phyloP scores from a whole-genome alignment of 2,113 vertebrate genomes.

The Catagonus wagneri region DNA sequence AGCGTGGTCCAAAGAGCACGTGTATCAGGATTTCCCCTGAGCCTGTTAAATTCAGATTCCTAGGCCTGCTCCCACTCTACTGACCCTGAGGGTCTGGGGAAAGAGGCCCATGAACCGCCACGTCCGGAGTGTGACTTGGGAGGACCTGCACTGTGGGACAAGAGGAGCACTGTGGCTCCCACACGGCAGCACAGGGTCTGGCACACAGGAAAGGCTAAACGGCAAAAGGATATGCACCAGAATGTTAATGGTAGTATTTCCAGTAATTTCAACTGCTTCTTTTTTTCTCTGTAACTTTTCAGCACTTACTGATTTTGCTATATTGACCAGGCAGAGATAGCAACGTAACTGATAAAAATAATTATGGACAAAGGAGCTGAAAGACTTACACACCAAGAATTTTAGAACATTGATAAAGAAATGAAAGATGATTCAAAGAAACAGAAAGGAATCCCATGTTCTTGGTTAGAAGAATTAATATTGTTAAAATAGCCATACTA shows the following conservation, averaged over 20 bases:
- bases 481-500: neutral
- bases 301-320: slow-evolving; percentile 11
- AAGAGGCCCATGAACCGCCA: fast-evolving
- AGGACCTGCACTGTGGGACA: fast-evolving
- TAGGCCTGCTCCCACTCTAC: neutral
- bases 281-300: neutral
- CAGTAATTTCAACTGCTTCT: neutral
- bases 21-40: neutral
- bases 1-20: neutral
- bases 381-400: neutral
- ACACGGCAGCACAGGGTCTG: neutral
- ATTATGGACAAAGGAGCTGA: neutral
- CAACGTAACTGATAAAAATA: neutral
- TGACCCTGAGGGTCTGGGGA: neutral
- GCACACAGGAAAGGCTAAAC: neutral
- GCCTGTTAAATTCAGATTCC: neutral
- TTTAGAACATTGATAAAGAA: neutral
- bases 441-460: neutral
- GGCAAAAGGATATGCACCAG: neutral
- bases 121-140: neutral
- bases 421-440: neutral
- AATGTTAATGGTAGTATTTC: too few species aligned
- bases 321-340: neutral
- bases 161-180: neutral
- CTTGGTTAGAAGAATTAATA: neutral